Conservation (phyloP, 2,888 invertebrate genomes). For the Platycheirus albimanus region DNA sequence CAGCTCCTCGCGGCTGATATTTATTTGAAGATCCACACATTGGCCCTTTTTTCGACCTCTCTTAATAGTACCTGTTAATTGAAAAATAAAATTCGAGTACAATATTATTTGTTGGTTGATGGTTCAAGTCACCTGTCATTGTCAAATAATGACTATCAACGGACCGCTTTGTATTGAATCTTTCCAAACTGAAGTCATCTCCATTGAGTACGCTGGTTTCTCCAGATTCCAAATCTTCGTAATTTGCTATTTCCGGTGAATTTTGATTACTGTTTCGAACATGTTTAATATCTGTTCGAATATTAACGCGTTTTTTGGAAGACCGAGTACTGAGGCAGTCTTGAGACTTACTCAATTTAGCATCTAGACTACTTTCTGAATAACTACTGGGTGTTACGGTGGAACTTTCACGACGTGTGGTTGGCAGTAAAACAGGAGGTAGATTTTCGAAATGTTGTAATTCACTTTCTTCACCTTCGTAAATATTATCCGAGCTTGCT, state of each 20-base stretch:
- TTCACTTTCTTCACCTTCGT: conserved; percentile 82
- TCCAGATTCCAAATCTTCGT: conserved; percentile 82
- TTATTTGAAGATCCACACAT: conserved; percentile 88
- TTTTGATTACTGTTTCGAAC: conserved; percentile 80
- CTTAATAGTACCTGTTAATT: conserved; percentile 87
- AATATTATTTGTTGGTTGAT: not conserved
- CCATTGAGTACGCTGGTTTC: conserved; percentile 81
- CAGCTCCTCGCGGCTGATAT: conserved; percentile 88
- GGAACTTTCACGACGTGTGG: conserved; percentile 80
- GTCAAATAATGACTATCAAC: conserved; percentile 86
- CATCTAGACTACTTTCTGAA: conserved; percentile 82
- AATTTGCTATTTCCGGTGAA: conserved; percentile 80
- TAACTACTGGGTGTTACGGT: conserved; percentile 82
- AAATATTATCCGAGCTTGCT: conserved; percentile 83
- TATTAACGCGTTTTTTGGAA: conserved; percentile 86
- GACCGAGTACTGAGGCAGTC: conserved; percentile 83
- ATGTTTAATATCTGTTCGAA: conserved; percentile 84
- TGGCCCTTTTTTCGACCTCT: conserved; percentile 89
- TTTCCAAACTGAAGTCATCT: conserved; percentile 83
- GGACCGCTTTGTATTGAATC: conserved; percentile 84
- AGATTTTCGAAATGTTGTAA: conserved; percentile 81
- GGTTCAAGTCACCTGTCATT: conserved; percentile 83
- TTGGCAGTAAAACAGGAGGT: conserved; percentile 79
- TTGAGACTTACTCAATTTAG: conserved; percentile 81
- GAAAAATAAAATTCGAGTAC: not conserved